Conservation (phyloP, 2,113 vertebrate genomes). For the Cardinalis cardinalis region DNA sequence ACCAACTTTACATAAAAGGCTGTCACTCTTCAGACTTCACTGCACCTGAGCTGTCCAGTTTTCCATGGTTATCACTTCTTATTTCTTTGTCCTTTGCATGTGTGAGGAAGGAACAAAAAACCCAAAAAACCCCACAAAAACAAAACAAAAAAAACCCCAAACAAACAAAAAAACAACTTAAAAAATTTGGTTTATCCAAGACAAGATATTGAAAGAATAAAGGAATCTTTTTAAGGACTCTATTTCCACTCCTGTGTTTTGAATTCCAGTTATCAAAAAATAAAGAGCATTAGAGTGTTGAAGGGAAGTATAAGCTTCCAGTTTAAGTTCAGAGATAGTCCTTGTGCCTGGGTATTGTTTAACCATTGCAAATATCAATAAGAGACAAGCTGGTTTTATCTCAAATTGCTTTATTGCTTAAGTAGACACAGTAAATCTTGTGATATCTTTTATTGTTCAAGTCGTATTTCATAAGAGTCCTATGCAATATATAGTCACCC, state of each 20-base stretch:
- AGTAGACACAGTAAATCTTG: background rate
- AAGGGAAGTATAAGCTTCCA: background rate
- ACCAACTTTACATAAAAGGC: background rate
- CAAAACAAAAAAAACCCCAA: background rate
- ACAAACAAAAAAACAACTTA: fast-evolving
- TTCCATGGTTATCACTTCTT: background rate
- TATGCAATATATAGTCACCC: background rate
- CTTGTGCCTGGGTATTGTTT: background rate
- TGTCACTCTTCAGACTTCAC: background rate
- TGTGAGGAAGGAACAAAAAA: background rate
- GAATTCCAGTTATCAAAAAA: background rate
- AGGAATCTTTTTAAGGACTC: background rate
- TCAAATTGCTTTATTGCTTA: background rate
- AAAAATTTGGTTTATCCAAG: background rate
- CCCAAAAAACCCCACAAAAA: background rate
- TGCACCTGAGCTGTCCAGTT: background rate
- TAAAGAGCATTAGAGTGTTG: background rate
- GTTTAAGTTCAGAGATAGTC: background rate
- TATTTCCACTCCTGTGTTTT: background rate
- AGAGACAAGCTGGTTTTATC: background rate
- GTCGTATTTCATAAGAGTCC: background rate
- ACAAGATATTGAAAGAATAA: background rate
- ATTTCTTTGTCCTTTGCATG: background rate
- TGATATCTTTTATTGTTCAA: background rate
- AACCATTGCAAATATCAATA: background rate